These are phyloP conservation scores for Lutraria rhynchaena DNA, from an alignment of 1,140 invertebrate species.

Conservation along the genomic window DNA sequence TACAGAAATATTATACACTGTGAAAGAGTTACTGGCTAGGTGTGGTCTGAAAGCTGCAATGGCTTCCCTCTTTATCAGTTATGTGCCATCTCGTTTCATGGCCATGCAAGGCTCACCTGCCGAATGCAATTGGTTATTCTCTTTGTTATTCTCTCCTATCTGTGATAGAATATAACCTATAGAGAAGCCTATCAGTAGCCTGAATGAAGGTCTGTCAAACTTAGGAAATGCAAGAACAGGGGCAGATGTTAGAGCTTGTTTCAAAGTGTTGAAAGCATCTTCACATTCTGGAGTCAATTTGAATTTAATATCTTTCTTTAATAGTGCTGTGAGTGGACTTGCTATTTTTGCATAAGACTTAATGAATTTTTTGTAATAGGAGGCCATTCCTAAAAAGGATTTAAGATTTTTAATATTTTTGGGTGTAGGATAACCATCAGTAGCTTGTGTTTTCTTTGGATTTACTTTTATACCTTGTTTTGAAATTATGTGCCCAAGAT, in stretches of 20 bases:
- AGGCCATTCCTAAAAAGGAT: not conserved
- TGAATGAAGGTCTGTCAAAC: not conserved
- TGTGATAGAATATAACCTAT: conserved; percentile 55
- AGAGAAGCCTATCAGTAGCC: not conserved
- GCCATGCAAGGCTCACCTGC: not conserved
- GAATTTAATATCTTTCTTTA: conserved; percentile 16
- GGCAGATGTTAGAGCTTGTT: not conserved
- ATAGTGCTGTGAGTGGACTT: conserved; percentile 38
- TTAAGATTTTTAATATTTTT: not conserved
- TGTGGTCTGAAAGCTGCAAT: conserved; percentile 18
- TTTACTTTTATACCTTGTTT: conserved; percentile 46
- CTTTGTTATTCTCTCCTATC: conserved; percentile 27
- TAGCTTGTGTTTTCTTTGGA: conserved; percentile 3
- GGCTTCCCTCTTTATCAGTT: conserved; percentile 25
- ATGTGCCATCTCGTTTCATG: conserved; percentile 17
- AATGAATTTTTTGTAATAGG: conserved; percentile 25
- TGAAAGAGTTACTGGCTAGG: conserved; percentile 18
- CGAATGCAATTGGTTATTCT: conserved; percentile 32
- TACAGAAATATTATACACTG: conserved; percentile 24
- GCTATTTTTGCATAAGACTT: conserved; percentile 37
- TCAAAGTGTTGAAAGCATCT: not conserved
- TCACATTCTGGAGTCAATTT: conserved; percentile 10
- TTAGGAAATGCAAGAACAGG: conserved; percentile 19
- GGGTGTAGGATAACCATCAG: not conserved
- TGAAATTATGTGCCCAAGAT: conserved; percentile 58